Base-by-base conservation (phyloP, 2,888 invertebrate species). In the Andrena flavipes region DNA sequence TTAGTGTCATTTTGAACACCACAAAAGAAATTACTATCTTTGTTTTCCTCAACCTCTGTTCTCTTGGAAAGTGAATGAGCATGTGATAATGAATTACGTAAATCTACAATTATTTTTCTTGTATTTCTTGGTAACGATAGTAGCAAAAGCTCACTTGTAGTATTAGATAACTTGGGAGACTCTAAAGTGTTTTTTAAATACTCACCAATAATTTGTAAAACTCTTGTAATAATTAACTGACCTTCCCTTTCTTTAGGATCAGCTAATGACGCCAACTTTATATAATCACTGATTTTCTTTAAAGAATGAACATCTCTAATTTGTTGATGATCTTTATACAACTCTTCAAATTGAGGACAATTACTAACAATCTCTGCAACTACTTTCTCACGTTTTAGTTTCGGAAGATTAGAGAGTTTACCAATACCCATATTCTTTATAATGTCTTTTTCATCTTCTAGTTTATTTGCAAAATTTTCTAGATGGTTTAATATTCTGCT, bases 101-200 rank as follows among this genome's bases (percentile, higher is more conserved):
- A 64, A 42, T 42, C 63, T 35, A 4, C 16, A 13, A 64, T 16
- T 5, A 64, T n/a, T 0, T 64, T 23, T 64, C 42, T 64, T 23
- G 63, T 64, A 16, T 42, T 13, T 16, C 26, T 64, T 26, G 63
- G 63, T 23, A 64, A 30, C 8, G 63, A 48, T 10, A 64, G 42
- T 16, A 64, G 10, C 20, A 64, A 23, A 64, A 64, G 42, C 16
- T 42, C 23, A 13, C 7, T 64, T 16, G 42, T 64, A 13, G 63
- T 23, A 13, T 16, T 13, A 6, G 63, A 64, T 64, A 64, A 64
- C 16, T 64, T 42, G 0, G 90, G 90, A n/a, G 89, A 87, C 68
- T 89, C 86, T 59, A 88, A 26, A 33, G 87, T 88, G 42, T 88
- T 84, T 85, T 88, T 89, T 30, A 90, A 76, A 80, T 86, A 76